Evolutionary conservation across 2,888 invertebrate species (phyloP), one percentile per base, ranked within the genome.

Genomic region (Aleiodes leptofemur): DNA sequence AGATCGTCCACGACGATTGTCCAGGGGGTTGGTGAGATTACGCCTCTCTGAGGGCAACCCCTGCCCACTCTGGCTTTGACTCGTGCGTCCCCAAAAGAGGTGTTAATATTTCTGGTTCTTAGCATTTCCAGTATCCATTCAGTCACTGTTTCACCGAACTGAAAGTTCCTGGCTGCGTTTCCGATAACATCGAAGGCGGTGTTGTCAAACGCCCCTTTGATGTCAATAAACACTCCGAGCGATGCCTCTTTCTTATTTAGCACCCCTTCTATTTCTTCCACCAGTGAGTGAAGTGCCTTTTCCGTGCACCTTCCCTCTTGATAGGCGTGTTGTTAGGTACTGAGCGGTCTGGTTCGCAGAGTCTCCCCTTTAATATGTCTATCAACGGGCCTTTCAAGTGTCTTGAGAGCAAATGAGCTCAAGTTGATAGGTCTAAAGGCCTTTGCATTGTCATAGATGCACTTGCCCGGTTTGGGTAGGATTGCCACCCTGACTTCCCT

Each of bases 401-500:
- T 81, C 51, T 83, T 82, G 0, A 83, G 71, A 0, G 81, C 31
- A 38, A 82, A 81, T 1, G 81, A 83, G 0, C 72, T 80, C 0
- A 83, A 69, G 68, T 79, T 81, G 8, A 83, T 82, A 0, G 81
- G 82, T 71, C 78, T 69, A 31, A 69, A 81, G 0, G 74, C 66
- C 14, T 80, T 80, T 0, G 77, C 71, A 34, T 53, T 56, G 16
- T 50, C 68, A 51, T 83, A 76, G 31, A 68, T 53, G 3, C 29
- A 43, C n/a, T 72, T 64, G 0, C 80, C 81, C 0, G 78, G 76
- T 69, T 82, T 82, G 0, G 80, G 79, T 13, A 77, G 77, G 14
- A 79, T 76, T 3, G 72, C 74, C 4, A 79, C 76, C n/a, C 48
- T 74, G 13, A 74, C 69, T 29, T 7, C 50, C 14, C 71, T 38